These are phyloP conservation scores for Chymomyza procnemis DNA, from an alignment of 2,888 invertebrate genomes.

Conservation along the genomic window DNA sequence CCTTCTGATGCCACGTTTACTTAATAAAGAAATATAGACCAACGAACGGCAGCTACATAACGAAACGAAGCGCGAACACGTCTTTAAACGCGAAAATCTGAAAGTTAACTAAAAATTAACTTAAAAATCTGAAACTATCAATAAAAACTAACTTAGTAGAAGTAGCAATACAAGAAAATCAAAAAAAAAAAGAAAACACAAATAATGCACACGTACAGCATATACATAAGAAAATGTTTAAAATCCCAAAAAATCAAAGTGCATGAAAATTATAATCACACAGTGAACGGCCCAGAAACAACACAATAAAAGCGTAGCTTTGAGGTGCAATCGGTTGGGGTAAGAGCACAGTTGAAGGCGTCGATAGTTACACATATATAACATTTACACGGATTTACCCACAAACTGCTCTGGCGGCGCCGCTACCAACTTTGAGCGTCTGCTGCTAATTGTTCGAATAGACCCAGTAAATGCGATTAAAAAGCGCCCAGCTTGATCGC, in stretches of 20 bases:
- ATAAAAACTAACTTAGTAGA: constrained; percentile 48
- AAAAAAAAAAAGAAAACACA: constrained; percentile 55
- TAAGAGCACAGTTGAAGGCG: not conserved
- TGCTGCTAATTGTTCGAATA: constrained; percentile 38
- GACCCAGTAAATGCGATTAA: constrained; percentile 57
- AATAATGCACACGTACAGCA: constrained; percentile 43
- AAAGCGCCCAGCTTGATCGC: constrained; percentile 37
- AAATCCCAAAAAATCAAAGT: constrained; percentile 77
- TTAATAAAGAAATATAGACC: constrained; percentile 13
- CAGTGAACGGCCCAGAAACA: constrained; percentile 34
- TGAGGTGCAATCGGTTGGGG: no score
- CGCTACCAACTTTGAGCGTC: not conserved
- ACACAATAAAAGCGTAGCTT: constrained; percentile 27
- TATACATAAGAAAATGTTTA: constrained; percentile 48
- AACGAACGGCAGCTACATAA: constrained; percentile 24
- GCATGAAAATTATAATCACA: constrained; percentile 77
- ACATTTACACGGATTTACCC: constrained; percentile 4
- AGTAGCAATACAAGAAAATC: constrained; percentile 30
- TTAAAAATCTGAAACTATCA: constrained; percentile 60
- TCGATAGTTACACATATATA: not conserved
- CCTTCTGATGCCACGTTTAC: constrained; percentile 51
- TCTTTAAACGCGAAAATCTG: constrained; percentile 76
- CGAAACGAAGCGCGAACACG: constrained; percentile 56
- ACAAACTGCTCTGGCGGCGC: not conserved
- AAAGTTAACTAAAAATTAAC: constrained; percentile 76